phyloP scores from a whole-genome alignment of 2,113 vertebrate species.

The Corvus cornix region DNA sequence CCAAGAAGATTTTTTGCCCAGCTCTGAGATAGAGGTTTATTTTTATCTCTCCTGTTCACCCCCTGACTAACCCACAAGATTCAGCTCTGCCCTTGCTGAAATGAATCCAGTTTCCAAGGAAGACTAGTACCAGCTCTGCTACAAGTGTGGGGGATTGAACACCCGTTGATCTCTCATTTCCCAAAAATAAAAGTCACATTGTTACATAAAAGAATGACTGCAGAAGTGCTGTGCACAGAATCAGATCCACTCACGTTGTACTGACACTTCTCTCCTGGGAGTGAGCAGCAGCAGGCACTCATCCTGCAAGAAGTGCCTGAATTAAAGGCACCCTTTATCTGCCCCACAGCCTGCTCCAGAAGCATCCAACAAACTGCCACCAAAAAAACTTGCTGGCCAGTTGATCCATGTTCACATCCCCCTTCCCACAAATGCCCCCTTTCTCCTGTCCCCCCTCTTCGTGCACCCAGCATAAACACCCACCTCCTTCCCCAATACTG shows the following conservation, averaged over 20 bases:
- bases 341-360: neutral
- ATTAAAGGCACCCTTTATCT: neutral
- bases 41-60: neutral
- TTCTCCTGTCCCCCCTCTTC: neutral
- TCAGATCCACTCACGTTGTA: neutral
- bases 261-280: neutral
- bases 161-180: neutral
- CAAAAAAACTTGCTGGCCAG: neutral
- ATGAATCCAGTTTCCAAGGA: neutral
- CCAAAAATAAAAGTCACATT: constrained; percentile 46
- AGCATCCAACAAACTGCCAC: neutral
- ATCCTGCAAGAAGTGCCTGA: neutral
- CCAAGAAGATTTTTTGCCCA: neutral
- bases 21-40: neutral
- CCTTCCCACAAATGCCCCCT: neutral
- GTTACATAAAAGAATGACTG: constrained; percentile 56
- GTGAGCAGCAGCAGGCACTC: neutral
- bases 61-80: neutral
- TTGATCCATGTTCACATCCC: neutral
- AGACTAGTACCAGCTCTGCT: neutral
- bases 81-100: neutral
- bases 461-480: neutral
- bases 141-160: neutral
- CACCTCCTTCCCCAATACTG: neutral
- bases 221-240: constrained; percentile 5